A percentile compares a stretch with the other conserved stretches of the same genome.
Conservation (phyloP, 1,140 invertebrate genomes). For the Phthorimaea operculella region DNA sequence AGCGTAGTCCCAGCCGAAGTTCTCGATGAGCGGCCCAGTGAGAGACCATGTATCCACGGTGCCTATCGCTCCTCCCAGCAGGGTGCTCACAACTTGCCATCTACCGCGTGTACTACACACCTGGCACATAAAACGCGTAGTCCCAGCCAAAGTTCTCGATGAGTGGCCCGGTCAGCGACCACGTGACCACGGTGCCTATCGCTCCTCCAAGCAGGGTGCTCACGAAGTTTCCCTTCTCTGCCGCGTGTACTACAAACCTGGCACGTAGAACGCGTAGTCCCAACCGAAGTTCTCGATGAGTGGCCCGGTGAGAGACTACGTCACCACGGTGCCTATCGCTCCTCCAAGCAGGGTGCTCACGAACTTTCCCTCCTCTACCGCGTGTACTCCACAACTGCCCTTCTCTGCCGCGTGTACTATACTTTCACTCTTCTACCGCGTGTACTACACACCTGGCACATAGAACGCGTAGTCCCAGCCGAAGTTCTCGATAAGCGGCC, state of each 20-base stretch:
- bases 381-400: no score
- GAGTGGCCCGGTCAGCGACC: constrained; percentile 75
- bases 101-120: constrained; percentile 70
- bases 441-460: constrained; percentile 67
- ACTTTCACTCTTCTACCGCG: no score
- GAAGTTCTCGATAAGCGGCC: constrained; percentile 70
- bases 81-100: no score
- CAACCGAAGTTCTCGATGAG: constrained; percentile 72
- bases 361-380: no score
- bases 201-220: constrained; percentile 77
- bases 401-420: no score
- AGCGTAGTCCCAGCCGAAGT: constrained; percentile 77
- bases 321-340: constrained; percentile 81
- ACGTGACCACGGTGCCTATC: constrained; percentile 81
- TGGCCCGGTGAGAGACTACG: constrained; percentile 77
- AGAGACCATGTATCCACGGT: constrained; percentile 80
- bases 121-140: constrained; percentile 78
- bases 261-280: constrained; percentile 79
- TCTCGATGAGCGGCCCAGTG: constrained; percentile 72
- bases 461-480: constrained; percentile 83
- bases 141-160: constrained; percentile 77
- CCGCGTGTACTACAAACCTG: constrained; percentile 70
- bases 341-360: no score
- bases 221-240: constrained; percentile 82
- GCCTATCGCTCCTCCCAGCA: constrained; percentile 80